Evolutionary conservation across 2,797 vertebrate species (phyloP).

Genomic region (Coendou prehensilis): DNA sequence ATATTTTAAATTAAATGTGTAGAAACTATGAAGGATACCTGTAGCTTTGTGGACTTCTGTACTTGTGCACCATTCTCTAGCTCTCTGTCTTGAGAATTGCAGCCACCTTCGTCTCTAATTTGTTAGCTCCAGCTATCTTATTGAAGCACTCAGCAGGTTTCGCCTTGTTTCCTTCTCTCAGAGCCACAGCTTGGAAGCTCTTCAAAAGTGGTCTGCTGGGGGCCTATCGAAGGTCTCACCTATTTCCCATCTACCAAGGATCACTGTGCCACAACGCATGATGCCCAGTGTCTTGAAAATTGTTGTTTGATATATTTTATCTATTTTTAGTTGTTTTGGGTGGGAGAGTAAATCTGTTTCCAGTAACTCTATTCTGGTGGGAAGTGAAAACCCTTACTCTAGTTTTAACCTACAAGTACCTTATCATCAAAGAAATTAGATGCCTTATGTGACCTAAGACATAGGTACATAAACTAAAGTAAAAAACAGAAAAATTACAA

Average conservation of each 20-base stretch:
- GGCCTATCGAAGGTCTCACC: neutral
- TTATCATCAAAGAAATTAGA: neutral
- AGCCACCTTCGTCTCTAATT: neutral
- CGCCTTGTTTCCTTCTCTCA: neutral
- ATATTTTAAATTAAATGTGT: neutral
- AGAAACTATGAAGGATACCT: neutral
- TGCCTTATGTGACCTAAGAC: neutral
- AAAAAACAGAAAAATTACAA: neutral
- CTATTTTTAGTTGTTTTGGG: neutral
- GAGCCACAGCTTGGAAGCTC: neutral
- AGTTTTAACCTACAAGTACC: neutral
- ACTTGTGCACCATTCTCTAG: too few species aligned
- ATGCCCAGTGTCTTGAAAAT: neutral
- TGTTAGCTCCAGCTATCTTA: neutral
- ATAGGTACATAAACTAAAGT: neutral
- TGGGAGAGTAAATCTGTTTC: neutral
- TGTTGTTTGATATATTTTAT: neutral
- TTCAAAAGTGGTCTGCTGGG: neutral
- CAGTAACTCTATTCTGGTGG: neutral
- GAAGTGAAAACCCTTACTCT: neutral
- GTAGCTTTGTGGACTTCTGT: neutral
- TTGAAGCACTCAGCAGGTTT: too few species aligned
- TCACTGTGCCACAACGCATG: neutral
- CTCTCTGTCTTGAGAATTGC: neutral
- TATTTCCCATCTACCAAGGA: neutral